Base-by-base conservation (phyloP, 1,140 invertebrate genomes). In the Meloidogyne floridensis region DNA sequence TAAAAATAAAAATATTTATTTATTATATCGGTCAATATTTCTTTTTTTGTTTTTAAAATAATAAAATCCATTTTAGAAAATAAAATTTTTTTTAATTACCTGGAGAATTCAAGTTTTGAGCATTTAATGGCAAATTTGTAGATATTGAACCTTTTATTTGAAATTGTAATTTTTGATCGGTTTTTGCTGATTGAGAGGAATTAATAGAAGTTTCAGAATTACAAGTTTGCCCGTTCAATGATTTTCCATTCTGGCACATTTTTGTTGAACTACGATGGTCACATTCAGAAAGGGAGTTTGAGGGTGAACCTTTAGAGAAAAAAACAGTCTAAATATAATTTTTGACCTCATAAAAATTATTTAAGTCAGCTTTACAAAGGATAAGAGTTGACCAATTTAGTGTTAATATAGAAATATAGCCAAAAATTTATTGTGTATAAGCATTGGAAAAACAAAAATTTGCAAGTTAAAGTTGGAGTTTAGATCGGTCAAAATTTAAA, bases 81-180 rank as follows among this genome's bases (percentile, higher is more conserved):
- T 20, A 80, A 15, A 80, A n/a, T 3, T 32, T 77, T 13, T 74
- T 13, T 43, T 43, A 56, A 32, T 80, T 77, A 85, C 84, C 84
- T 72, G 84, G 84, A 65, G 84, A 85, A 77, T 86, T 85, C 5
- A 85, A 20, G 65, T 81, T 85, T 75, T 85, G 84, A 15, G 82
- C 32, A 51, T 84, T 86, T 43, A 85, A 80, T 43, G 84, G 84
- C 76, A 85, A 51, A 11, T 84, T 85, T 11, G 84, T 85, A 71
- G 76, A 84, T 8, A 86, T 86, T 70, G 54, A 70, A 43, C 84
- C 76, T 76, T 85, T 86, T 75, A 87, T 87, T 15, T 79, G 80
- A 77, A 86, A 80, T 13, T 59, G 83, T 32, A 70, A 77, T 43
- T 86, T 84, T n/a, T 87, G 84, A 42, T 87, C 86, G 54, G 86